Evolutionary conservation across 2,113 vertebrate genomes (phyloP).

Genomic region (Peucedramus taeniatus): DNA sequence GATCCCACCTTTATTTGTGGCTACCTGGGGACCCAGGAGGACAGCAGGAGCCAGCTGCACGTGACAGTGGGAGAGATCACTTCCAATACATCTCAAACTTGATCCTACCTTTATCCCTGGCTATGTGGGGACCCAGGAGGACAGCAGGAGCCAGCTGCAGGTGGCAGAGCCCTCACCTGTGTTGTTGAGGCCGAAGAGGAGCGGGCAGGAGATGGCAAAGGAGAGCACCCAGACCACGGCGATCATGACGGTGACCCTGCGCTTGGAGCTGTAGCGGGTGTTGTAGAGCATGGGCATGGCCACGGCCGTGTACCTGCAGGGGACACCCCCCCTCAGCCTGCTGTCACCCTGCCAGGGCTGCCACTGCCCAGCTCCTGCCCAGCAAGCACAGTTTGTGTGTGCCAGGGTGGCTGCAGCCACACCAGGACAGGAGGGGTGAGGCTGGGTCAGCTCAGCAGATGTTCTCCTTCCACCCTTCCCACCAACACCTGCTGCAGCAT

Average conservation of each 20-base stretch:
- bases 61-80: background rate
- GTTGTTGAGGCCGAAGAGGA: slow-evolving; percentile 96
- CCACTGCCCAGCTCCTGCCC: background rate
- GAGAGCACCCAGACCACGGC: slow-evolving; percentile 95
- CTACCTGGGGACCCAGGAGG: no score
- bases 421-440: background rate
- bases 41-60: no score
- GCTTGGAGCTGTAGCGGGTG: slow-evolving; percentile 95
- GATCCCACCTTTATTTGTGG: no score
- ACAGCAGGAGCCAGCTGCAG: background rate
- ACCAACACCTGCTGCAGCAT: rapidly evolving
- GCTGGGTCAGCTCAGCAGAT: background rate
- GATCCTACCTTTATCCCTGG: rapidly evolving
- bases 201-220: slow-evolving; percentile 94
- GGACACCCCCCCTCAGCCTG: background rate
- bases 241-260: slow-evolving; percentile 95
- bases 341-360: background rate
- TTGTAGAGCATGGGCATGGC: slow-evolving; percentile 99
- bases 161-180: slow-evolving; percentile 75
- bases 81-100: background rate
- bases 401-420: background rate
- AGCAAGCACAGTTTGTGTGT: rapidly evolving
- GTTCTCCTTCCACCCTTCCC: background rate
- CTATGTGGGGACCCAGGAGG: background rate
- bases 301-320: slow-evolving; percentile 91